Evolutionary conservation across 2,113 vertebrate species (phyloP).

Genomic region (Microtus montanus): DNA sequence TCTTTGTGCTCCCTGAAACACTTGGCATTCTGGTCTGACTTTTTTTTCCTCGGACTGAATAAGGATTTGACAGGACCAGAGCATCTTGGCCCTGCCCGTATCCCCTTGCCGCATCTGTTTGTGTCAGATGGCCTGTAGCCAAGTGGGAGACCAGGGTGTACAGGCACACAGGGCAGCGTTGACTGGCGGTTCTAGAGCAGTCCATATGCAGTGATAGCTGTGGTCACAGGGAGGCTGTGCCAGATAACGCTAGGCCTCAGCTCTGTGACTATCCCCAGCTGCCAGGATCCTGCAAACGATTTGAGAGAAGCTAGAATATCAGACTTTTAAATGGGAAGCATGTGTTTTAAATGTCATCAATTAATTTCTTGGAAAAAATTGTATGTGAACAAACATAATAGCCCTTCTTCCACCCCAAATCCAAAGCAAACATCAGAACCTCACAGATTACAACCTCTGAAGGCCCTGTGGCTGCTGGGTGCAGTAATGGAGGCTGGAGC

Average conservation of each 20-base stretch:
- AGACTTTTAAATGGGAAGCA: slow-evolving; percentile 1
- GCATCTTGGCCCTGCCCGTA: neutral
- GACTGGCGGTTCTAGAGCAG: neutral
- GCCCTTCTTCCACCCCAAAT: neutral
- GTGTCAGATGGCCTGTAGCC: neutral
- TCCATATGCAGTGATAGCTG: accelerated
- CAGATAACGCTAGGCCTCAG: neutral
- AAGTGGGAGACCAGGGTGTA: neutral
- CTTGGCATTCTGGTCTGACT: neutral
- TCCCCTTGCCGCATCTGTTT: neutral
- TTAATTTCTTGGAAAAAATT: neutral
- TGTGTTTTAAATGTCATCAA: neutral
- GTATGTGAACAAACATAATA: neutral
- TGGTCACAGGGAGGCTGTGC: accelerated
- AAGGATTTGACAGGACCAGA: neutral
- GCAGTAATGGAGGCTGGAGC: neutral
- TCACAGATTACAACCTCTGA: neutral
- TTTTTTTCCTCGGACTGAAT: neutral
- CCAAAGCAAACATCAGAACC: neutral
- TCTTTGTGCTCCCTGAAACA: neutral
- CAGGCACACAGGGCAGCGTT: neutral
- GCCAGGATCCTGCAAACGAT: neutral
- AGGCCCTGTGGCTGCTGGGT: neutral
- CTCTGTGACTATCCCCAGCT: neutral
- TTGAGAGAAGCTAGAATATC: neutral